Conservation (phyloP, 2,797 vertebrate species). For the Leptodactylus fallax region DNA sequence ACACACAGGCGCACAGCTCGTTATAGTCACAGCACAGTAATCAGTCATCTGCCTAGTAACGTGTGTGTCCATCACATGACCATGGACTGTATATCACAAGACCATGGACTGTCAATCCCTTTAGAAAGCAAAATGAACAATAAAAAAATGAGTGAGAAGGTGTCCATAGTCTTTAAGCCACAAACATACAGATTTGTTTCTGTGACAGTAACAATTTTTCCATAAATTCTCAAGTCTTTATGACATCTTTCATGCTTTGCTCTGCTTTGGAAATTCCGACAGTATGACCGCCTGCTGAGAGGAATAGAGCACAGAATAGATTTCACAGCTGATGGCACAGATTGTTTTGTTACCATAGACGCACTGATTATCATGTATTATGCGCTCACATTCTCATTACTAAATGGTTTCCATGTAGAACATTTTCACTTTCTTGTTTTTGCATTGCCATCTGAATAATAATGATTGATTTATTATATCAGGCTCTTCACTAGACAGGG, state of each 20-base stretch:
- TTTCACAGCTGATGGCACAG: neutral
- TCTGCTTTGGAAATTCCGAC: neutral
- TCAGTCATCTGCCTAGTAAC: too few relatives aligned
- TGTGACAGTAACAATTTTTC: neutral
- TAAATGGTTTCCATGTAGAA: neutral
- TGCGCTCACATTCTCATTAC: neutral
- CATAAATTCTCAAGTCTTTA: neutral
- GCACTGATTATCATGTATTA: neutral
- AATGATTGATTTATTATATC: neutral
- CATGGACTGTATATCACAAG: too few relatives aligned
- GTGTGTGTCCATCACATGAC: too few relatives aligned
- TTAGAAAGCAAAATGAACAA: too few relatives aligned
- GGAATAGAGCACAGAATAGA: neutral
- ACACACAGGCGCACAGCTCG: too few relatives aligned
- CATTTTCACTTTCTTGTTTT: neutral
- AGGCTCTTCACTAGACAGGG: neutral
- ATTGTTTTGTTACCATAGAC: slow-evolving; percentile 18
- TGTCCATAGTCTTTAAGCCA: too few relatives aligned
- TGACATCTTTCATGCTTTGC: neutral
- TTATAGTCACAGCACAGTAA: too few relatives aligned
- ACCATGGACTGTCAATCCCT: too few relatives aligned
- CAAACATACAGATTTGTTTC: too few relatives aligned
- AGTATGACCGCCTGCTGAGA: neutral
- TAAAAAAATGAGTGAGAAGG: too few relatives aligned
- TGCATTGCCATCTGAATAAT: neutral